phyloP scores from a whole-genome alignment of 1,140 invertebrate species.

The Nephotettix cincticeps region DNA sequence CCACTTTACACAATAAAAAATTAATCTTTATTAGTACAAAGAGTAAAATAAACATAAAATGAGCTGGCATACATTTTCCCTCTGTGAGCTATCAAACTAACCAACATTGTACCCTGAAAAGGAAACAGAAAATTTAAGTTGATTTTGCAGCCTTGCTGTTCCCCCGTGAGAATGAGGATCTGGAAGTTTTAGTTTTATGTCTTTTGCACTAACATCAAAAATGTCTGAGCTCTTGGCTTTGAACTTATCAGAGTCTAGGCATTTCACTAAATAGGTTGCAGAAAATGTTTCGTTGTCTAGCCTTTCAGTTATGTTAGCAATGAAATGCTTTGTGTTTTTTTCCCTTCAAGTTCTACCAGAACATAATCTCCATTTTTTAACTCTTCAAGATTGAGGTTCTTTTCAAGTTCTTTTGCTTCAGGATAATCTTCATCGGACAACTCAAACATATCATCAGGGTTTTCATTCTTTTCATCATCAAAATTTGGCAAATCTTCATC shows the following conservation, averaged over 20 bases:
- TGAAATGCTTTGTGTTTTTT: slow-evolving; percentile 1
- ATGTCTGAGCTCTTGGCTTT: slow-evolving; percentile 13
- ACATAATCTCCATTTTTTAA: too few relatives aligned
- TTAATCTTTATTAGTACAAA: slow-evolving; percentile 13
- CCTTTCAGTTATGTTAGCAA: background rate
- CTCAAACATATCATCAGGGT: background rate
- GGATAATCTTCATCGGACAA: background rate
- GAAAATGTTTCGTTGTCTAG: background rate
- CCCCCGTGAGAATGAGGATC: slow-evolving; percentile 7
- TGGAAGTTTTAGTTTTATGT: slow-evolving; percentile 12
- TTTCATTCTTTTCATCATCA: background rate
- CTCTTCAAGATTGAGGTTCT: background rate
- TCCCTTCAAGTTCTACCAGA: too few relatives aligned
- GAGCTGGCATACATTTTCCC: slow-evolving; percentile 2
- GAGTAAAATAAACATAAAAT: background rate
- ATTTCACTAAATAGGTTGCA: slow-evolving; percentile 6
- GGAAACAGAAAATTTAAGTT: background rate
- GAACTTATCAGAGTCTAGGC: slow-evolving; percentile 12
- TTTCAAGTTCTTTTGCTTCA: too few relatives aligned
- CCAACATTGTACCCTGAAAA: slow-evolving; percentile 9
- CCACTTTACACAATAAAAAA: background rate
- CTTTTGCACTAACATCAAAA: slow-evolving; percentile 7
- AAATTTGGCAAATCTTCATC: background rate
- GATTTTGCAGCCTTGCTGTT: slow-evolving; percentile 12
- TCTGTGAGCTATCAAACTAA: background rate